Base-by-base conservation (phyloP, 1,140 invertebrate species). In the Argopecten irradians region DNA sequence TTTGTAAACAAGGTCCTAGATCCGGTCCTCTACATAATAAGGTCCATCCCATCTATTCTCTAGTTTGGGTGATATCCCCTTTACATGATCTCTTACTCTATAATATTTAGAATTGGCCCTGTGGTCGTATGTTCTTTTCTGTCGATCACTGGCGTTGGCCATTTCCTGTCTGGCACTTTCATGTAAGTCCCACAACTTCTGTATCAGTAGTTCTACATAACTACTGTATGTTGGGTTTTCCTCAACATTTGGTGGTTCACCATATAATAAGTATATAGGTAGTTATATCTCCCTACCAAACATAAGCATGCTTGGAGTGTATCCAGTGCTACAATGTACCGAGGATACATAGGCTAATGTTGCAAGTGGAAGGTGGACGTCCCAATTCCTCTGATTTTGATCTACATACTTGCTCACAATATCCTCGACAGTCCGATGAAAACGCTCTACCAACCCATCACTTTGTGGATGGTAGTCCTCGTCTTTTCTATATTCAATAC, bases 371-470 rank as follows among this genome's bases (percentile, higher is more conserved):
- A 92, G 85, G 32, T 84, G 46, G 16, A 85, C 82, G 36, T 92
- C 90, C 91, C 88, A 92, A 39, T 91, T 84, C 11, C n/a, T 84
- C 39, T 88, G 71, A 11, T 88, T 55, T 22, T 88, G 36, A 16
- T 13, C 8, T 1, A 86, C 33, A 34, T 83, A 96, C 92, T 92
- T 85, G 11, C 88, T 55, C 83, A 93, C 46, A 86, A 90, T 90
- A 19, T 89, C 86, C 32, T 87, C 82, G 13, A 93, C 39, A 19
- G 94, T 93, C 11, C 92, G 82, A 83, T 93, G 94, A 33, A 93
- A 88, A 41, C 93, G 88, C 36, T 94, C 91, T 34, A 92, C 89
- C 84, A 88, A 43, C 5, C 90, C 89, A 85, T 91, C 87, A 33
- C 86, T 89, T 28, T 87, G 89, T 3, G 89, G 91, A 16, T 84